These are phyloP conservation scores for Podarcis muralis DNA, from an alignment of 2,113 vertebrate genomes.

Conservation along the genomic window DNA sequence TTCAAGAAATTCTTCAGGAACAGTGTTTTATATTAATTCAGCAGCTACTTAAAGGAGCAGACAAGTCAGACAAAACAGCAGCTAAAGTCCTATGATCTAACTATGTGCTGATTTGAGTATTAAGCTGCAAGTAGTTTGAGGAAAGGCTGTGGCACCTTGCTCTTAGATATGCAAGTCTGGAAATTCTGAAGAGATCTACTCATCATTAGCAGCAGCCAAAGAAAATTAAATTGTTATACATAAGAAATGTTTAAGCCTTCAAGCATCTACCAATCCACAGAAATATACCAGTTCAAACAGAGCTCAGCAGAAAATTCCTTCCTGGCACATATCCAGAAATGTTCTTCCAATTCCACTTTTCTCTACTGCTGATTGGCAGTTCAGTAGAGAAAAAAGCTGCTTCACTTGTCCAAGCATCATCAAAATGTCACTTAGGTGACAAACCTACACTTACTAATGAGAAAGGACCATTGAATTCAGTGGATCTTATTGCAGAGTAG, in stretches of 20 bases:
- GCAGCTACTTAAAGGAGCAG: not conserved
- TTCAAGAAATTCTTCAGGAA: not conserved
- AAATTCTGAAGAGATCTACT: not conserved
- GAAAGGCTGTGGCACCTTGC: not conserved
- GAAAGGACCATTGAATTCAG: not conserved
- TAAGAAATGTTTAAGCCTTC: not conserved
- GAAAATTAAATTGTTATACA: not conserved
- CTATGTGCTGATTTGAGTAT: not conserved
- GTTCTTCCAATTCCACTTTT: not conserved
- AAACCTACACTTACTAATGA: not conserved
- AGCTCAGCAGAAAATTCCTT: not conserved
- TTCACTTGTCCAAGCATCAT: not conserved
- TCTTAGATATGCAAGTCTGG: not conserved
- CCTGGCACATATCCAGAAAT: not conserved
- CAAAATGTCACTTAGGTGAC: not conserved
- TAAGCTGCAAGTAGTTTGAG: not conserved
- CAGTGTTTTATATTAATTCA: not conserved
- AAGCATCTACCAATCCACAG: accelerated
- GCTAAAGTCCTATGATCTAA: not conserved
- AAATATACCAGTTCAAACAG: not conserved
- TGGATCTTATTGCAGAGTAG: too few species aligned
- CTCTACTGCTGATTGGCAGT: not conserved
- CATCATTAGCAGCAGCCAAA: not conserved
- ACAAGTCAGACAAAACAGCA: not conserved
- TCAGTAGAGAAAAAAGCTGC: not conserved